Evolutionary conservation across 2,113 vertebrate species (phyloP).

Genomic region (Cricetomys ansorgei): DNA sequence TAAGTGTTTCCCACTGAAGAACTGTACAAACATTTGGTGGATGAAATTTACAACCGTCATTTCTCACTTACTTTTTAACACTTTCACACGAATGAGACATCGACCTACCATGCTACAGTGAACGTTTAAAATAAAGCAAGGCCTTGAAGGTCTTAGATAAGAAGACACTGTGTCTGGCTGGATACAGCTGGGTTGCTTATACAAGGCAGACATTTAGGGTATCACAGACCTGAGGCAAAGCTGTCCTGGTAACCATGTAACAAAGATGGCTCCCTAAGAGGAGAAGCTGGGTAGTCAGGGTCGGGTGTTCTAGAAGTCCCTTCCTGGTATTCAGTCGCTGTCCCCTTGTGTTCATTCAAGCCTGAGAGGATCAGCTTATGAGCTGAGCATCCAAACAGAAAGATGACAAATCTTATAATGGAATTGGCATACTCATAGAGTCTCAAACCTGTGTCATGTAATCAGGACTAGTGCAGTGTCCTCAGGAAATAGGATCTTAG

Average conservation of each 20-base stretch:
- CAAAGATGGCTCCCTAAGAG: not conserved
- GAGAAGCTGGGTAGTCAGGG: not conserved
- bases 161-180: not conserved
- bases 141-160: not conserved
- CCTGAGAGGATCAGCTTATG: not conserved
- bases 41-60: not conserved
- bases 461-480: not conserved
- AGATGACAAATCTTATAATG: not conserved
- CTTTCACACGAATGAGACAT: not conserved
- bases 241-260: not conserved
- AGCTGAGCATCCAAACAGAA: not conserved
- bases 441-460: not conserved
- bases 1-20: not conserved
- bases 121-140: not conserved
- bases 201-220: not conserved
- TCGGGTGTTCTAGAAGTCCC: not conserved
- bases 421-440: not conserved
- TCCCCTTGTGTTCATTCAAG: not conserved
- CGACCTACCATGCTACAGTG: not conserved
- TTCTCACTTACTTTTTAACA: not conserved
- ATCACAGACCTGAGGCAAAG: not conserved
- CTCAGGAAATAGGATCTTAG: not conserved
- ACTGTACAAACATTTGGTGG: not conserved
- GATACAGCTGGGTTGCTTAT: not conserved
- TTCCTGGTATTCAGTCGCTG: not conserved